Evolutionary conservation across 2,113 vertebrate species (phyloP).

Genomic region (Menidia beryllina): DNA sequence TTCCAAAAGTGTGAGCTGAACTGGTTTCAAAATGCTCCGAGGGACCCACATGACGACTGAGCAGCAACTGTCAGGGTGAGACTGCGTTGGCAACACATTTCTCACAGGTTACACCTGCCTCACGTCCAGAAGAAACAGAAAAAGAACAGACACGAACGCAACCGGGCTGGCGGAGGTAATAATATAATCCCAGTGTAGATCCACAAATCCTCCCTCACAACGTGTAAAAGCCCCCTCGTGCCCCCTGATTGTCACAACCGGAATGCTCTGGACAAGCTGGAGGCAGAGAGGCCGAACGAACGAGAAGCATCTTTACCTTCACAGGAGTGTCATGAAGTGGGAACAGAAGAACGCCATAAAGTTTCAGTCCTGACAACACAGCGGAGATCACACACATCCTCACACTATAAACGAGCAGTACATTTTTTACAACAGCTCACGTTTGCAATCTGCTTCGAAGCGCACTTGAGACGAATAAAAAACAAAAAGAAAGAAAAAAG

Average conservation of each 20-base stretch:
- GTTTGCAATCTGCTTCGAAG: slow-evolving; percentile 34
- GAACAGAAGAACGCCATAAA: slow-evolving; percentile 28
- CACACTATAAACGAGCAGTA: slow-evolving; percentile 21
- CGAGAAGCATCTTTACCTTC: background rate
- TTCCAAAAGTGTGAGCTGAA: slow-evolving; percentile 8
- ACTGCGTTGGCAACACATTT: slow-evolving; percentile 27
- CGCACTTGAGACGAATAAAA: slow-evolving; percentile 52
- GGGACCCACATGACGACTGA: slow-evolving; percentile 1
- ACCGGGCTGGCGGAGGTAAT: slow-evolving; percentile 27
- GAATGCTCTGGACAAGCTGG: slow-evolving; percentile 55
- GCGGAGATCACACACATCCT: slow-evolving; percentile 14
- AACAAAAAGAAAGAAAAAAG: too few relatives aligned
- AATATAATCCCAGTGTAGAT: slow-evolving; percentile 30
- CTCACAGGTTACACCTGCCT: slow-evolving; percentile 5
- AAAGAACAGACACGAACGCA: background rate
- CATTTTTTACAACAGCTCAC: slow-evolving; percentile 52
- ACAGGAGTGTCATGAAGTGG: slow-evolving; percentile 9
- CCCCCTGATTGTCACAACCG: slow-evolving; percentile 60
- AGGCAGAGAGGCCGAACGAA: slow-evolving; percentile 21
- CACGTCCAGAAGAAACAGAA: slow-evolving; percentile 29
- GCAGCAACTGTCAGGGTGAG: slow-evolving; percentile 21
- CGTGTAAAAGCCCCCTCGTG: slow-evolving; percentile 9
- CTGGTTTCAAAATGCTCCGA: slow-evolving; percentile 16
- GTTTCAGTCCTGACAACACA: slow-evolving; percentile 40
- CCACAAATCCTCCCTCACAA: slow-evolving; percentile 21